Percentiles rank a stretch among this genome's conserved stretches.
Evolutionary conservation across 2,888 invertebrate genomes (phyloP).

Genomic region (Oligia fasciuncula): DNA sequence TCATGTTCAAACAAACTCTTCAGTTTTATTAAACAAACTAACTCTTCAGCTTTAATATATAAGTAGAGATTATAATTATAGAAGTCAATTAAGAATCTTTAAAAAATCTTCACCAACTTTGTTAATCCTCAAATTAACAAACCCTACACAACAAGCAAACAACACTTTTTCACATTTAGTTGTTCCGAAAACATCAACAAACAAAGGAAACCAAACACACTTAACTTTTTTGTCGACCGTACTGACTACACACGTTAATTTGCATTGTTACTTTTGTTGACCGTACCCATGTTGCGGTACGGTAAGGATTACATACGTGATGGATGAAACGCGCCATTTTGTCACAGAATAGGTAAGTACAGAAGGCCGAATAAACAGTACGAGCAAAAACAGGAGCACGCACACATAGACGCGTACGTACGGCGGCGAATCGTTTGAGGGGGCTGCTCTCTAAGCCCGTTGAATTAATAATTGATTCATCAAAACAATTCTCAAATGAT

Average conservation of each 20-base stretch:
- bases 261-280: slow-evolving; percentile 62
- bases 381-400: fast-evolving
- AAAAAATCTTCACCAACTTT: background rate
- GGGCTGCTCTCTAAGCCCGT: too few relatives aligned
- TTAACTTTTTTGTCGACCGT: slow-evolving; percentile 53
- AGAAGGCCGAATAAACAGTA: background rate
- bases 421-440: too few relatives aligned
- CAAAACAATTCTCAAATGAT: too few relatives aligned
- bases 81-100: background rate
- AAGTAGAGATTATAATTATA: background rate
- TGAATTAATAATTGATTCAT: too few relatives aligned
- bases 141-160: slow-evolving; percentile 5
- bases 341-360: background rate
- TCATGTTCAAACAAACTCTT: too few relatives aligned
- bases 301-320: slow-evolving; percentile 72
- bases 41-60: background rate
- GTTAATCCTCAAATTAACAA: background rate
- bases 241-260: slow-evolving; percentile 56
- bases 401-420: background rate
- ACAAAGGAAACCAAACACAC: slow-evolving; percentile 47
- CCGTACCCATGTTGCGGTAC: slow-evolving; percentile 66
- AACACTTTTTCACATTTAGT: slow-evolving; percentile 28
- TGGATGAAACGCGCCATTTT: slow-evolving; percentile 70
- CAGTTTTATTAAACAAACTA: too few relatives aligned
- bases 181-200: slow-evolving; percentile 34